Conservation (phyloP, 2,113 vertebrate species). For the Ciconia maguari region DNA sequence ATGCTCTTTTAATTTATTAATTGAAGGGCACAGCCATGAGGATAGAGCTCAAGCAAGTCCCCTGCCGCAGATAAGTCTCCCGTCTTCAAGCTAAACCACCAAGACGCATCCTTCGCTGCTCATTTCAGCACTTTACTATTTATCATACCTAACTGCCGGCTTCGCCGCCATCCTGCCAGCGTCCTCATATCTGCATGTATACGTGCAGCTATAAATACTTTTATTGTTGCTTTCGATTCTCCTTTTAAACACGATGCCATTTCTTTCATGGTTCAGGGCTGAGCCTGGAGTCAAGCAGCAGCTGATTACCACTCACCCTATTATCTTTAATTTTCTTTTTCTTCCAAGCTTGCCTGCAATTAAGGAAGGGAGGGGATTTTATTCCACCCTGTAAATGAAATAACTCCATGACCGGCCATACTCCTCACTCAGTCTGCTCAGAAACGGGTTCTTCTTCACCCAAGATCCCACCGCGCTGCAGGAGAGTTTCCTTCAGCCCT, state of each 20-base stretch:
- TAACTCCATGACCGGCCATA: accelerated
- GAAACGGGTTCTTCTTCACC: background rate
- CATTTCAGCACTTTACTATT: accelerated
- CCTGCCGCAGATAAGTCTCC: accelerated
- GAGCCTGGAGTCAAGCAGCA: background rate
- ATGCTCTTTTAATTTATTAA: background rate
- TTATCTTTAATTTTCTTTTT: background rate
- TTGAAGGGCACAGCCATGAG: accelerated
- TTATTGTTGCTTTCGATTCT: background rate
- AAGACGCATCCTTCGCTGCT: accelerated
- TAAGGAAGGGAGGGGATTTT: background rate
- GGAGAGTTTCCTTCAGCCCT: background rate
- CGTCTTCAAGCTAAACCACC: no score
- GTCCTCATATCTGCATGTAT: accelerated
- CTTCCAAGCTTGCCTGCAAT: background rate
- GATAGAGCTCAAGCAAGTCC: background rate
- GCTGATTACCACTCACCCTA: background rate
- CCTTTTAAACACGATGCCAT: background rate
- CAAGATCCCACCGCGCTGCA: background rate
- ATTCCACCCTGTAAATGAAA: background rate
- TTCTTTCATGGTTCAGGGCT: background rate
- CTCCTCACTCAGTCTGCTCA: background rate
- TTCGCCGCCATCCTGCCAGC: background rate
- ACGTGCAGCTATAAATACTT: background rate
- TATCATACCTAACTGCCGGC: background rate